Evolutionary conservation across 1,140 invertebrate genomes (phyloP), one percentile per base, ranked within the genome.

Genomic region (Lepidurus apus): DNA sequence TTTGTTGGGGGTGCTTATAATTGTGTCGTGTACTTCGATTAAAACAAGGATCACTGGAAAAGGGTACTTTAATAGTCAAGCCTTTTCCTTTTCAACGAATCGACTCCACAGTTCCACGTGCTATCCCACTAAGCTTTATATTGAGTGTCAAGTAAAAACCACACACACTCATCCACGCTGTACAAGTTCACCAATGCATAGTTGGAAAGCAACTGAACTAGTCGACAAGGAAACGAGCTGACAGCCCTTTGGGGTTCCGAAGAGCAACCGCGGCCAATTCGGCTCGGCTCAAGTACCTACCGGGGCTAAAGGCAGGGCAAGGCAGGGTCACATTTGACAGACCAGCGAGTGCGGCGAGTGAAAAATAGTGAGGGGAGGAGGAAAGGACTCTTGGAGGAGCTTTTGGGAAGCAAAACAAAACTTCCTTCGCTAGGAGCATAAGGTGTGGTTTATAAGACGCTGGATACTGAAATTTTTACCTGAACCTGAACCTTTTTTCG

Each of bases 191-290:
- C 53, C 21, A 7, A n/a, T 65, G 53, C 53, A 65, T 65, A 65
- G 17, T 65, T 65, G 6, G 53, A 21, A 65, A 65, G 53, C 53
- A 21, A 65, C 53, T 65, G 53, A 65, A 65, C 53, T n/a, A 21
- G 53, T 65, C 53, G 53, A 65, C 53, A 65, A 65, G 53, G 53
- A 65, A 65, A 65, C 53, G 53, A n/a, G 53, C 53, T n/a, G 53
- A n/a, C 10, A 34, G 34, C 34, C 53, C 53, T 13, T 21, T 21
- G 17, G 53, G 17, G 17, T 21, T 65, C 6, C 17, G 53, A 65
- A 65, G 17, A 21, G 21, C 53, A 21, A 65, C 17, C 53, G 53
- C 17, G 53, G 21, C 34, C 53, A 65, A 17, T 65, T 65, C 21
- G 53, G 53, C 53, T 21, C 53, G 53, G 21, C 7, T 13, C 53